A percentile compares a stretch with the other conserved stretches of the same genome.
These are phyloP conservation scores for Pygathrix nemaeus DNA, from an alignment of 2,113 vertebrate species.

Conservation along the genomic window DNA sequence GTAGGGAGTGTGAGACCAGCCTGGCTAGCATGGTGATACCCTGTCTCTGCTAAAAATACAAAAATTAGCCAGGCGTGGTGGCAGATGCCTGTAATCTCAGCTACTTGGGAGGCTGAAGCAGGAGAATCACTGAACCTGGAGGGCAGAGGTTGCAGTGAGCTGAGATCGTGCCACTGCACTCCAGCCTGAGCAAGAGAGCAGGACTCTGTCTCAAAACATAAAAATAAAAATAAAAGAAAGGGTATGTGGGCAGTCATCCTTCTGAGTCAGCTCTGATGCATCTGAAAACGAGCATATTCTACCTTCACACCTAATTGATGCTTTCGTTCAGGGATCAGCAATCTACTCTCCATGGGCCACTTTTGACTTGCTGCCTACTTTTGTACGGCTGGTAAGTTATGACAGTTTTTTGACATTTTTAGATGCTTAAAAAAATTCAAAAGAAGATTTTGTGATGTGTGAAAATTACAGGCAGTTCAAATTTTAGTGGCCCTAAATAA, in stretches of 20 bases:
- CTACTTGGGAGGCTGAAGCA: too few relatives aligned
- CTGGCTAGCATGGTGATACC: too few relatives aligned
- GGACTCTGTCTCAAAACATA: too few relatives aligned
- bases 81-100: too few relatives aligned
- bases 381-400: not conserved
- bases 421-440: not conserved
- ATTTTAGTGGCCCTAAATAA: not conserved
- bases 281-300: not conserved
- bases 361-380: not conserved
- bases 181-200: too few relatives aligned
- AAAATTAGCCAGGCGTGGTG: too few relatives aligned
- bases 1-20: too few relatives aligned
- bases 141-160: too few relatives aligned
- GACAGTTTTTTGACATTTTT: not conserved
- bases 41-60: too few relatives aligned
- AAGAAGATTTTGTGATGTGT: not conserved
- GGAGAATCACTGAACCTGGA: too few relatives aligned
- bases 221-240: too few relatives aligned
- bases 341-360: not conserved
- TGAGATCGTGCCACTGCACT: too few relatives aligned
- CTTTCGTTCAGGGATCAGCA: not conserved
- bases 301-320: not conserved
- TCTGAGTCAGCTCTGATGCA: not conserved
- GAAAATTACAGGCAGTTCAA: not conserved
- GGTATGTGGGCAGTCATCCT: not conserved